Evolutionary conservation across 2,113 vertebrate genomes (phyloP).

Genomic region (Benitochromis conjunctus): DNA sequence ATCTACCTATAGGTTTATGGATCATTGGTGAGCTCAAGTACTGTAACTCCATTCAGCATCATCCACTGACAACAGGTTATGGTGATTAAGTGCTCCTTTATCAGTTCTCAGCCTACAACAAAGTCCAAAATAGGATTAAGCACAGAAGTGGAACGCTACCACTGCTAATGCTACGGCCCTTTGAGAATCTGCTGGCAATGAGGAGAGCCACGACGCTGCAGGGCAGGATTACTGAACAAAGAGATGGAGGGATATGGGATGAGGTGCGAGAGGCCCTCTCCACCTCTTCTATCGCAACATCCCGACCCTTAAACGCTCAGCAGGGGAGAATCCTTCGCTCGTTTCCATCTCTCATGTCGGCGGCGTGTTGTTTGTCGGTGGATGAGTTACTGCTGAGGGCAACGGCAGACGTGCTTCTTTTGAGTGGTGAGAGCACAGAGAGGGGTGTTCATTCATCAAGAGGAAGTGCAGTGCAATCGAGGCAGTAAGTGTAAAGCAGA

Average conservation of each 20-base stretch:
- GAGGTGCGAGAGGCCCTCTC: constrained; percentile 12
- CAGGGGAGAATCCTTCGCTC: not conserved
- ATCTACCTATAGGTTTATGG: not conserved
- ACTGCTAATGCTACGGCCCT: constrained; percentile 44
- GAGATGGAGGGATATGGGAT: constrained; percentile 54
- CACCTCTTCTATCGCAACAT: constrained; percentile 29
- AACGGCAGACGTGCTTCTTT: not conserved
- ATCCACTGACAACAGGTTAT: constrained; percentile 25
- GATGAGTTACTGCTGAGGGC: constrained; percentile 10
- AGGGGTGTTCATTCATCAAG: constrained; percentile 52
- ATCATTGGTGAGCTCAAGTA: constrained; percentile 6
- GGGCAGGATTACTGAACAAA: constrained; percentile 67
- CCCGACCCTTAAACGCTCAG: constrained; percentile 19
- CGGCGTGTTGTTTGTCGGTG: not conserved
- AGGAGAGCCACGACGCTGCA: constrained; percentile 27
- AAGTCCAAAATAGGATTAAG: constrained; percentile 61
- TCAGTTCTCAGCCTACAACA: constrained; percentile 41
- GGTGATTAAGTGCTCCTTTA: constrained; percentile 43
- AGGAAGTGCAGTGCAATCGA: not conserved
- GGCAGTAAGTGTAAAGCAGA: constrained; percentile 46
- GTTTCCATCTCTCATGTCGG: not conserved
- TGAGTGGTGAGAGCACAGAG: not conserved
- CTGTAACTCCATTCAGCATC: constrained; percentile 4
- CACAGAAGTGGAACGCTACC: constrained; percentile 36
- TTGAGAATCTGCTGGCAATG: constrained; percentile 50